Evolutionary conservation across 2,797 vertebrate genomes (phyloP), one percentile per base, ranked within the genome.

Genomic region (Eleutherodactylus coqui): DNA sequence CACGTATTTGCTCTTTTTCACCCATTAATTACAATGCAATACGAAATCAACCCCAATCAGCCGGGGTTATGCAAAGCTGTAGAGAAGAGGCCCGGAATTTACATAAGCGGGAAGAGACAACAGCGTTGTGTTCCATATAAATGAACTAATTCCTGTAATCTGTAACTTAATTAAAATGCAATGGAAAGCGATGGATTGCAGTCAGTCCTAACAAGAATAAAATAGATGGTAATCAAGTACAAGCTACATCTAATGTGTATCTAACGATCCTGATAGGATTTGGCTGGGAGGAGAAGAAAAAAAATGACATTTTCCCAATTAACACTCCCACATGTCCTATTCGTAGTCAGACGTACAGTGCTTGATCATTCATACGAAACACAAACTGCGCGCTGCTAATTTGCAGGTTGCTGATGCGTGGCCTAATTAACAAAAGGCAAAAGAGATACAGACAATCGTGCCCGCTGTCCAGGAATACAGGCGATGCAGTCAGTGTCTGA

Each of bases 141-240:
- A 75, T 62, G 53, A 75, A 47, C 53, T 43, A 36, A 36, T 38
- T 53, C 45, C 79, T 45, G 53, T 60, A 75, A 83, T 60, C 55
- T 38, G 72, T 32, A 45, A 62, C 21, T 43, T 85, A 69, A 78
- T 85, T 79, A 69, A 78, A 78, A 85, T 53, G 47, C 47, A 69
- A 32, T 55, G 45, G 19, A 55, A n/a, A 43, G 58, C 27, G 55
- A 84, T 41, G 38, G 19, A 77, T 53, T 19, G 29, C 75, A 70
- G 58, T 29, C 4, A 36, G 32, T 29, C 3, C 14, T 85, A 85
- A 79, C 83, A 51, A 51, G 83, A 78, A 43, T 64, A 53, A 78
- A 85, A 67, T 85, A 38, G 75, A 85, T 85, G 60, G 27, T 85
- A 85, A 85, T 85, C 55, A 85, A 60, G 29, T 11, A 75, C 82